Base-by-base conservation (phyloP, 2,113 vertebrate genomes). In the Cacatua alba region DNA sequence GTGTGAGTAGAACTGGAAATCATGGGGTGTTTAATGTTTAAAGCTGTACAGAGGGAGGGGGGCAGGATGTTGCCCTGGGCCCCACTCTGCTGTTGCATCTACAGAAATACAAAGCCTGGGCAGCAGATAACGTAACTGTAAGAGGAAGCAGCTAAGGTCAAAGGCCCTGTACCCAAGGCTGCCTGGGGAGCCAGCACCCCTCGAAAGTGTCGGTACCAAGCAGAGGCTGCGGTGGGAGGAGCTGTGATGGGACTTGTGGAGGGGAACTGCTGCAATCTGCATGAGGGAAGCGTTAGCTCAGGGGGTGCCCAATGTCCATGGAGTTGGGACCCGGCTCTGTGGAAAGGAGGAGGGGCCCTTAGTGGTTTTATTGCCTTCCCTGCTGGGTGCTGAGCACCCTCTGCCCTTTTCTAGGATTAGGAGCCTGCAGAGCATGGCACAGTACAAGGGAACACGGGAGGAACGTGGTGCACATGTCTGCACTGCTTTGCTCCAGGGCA, bases 11-110 rank as follows among this genome's bases (percentile, higher is more conserved):
- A 70, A 71, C 57, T 41, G 5, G 2, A 23, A 55, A 37, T 52
- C 0, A 1, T 8, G 83, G 41, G 11, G 14, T 48, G 74, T 97
- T 97, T 97, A 98, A 96, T 98, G 92, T n/a, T 75, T 68, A 31
- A 65, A 65, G 77, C 64, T 44, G 68, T 25, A 11, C 7, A 11
- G 17, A 48, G 79, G 10, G 19, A 0, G 4, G 14, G 17, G 3
- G 18, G 33, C 23, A 20, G 55, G 29, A 13, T 0, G 7, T 88
- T 53, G 62, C 62, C 46, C 59, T 1, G 0, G 0, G 10, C 46
- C 23, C 17, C 0, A 0, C 75, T 39, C 24, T 1, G 8, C 71
- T 33, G 5, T 7, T 16, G 46, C 74, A 14, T 28, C 77, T 80
- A 59, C 39, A 17, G 9, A 16, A 82, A 46, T 16, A 28, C 0